Evolutionary conservation across 1,140 invertebrate genomes (phyloP).

Genomic region (Lepeophtheirus salmonis): DNA sequence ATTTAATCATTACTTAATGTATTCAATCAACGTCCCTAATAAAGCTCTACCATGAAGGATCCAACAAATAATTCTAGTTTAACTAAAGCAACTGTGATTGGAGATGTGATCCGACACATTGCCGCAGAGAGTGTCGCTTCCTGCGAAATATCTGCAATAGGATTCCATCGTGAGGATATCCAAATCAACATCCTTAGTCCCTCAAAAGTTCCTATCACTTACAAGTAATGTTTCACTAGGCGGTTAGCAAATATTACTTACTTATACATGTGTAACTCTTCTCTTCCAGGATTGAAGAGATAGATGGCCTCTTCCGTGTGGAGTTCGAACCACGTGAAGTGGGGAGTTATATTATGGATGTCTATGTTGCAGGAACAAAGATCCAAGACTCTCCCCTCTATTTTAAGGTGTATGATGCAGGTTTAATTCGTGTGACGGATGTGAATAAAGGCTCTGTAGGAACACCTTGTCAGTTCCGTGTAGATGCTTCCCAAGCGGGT

Average conservation of each 20-base stretch:
- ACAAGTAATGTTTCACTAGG: conserved; percentile 18
- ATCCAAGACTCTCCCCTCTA: conserved; percentile 61
- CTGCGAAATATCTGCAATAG: conserved; percentile 55
- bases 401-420: conserved; percentile 79
- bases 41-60: neutral
- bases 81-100: conserved; percentile 42
- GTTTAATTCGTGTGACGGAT: conserved; percentile 73
- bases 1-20: neutral
- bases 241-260: neutral
- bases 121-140: conserved; percentile 59
- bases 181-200: conserved; percentile 31
- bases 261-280: neutral
- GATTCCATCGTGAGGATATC: conserved; percentile 42
- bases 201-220: conserved; percentile 22
- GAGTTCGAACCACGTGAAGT: conserved; percentile 80
- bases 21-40: neutral
- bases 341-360: conserved; percentile 71
- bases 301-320: conserved; percentile 57
- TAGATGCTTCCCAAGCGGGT: conserved; percentile 84
- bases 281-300: conserved; percentile 24
- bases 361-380: conserved; percentile 62
- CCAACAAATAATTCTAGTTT: neutral
- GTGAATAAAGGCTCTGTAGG: conserved; percentile 66
- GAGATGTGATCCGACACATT: conserved; percentile 66
- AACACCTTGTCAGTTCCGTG: conserved; percentile 80